These are phyloP conservation scores for Theretra japonica DNA, from an alignment of 2,888 invertebrate species.

Conservation along the genomic window DNA sequence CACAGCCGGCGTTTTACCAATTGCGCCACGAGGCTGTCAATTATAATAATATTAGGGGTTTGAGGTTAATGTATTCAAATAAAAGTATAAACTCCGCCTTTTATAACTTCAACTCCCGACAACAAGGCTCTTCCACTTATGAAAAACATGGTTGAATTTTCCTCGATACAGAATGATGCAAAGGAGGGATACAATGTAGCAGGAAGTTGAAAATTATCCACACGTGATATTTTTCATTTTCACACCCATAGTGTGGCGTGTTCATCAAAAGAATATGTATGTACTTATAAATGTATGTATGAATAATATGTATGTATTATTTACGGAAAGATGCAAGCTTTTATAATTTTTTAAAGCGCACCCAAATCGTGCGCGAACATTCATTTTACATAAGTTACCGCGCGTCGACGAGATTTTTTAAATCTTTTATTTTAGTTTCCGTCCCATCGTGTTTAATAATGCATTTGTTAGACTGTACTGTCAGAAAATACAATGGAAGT, in stretches of 20 bases:
- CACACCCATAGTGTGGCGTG: not conserved
- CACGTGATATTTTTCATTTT: conserved; percentile 9
- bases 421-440: not conserved
- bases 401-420: not conserved
- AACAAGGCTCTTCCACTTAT: too few species aligned
- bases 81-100: too few species aligned
- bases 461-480: not conserved
- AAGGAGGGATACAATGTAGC: not conserved
- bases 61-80: too few species aligned
- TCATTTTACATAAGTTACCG: not conserved
- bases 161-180: not conserved
- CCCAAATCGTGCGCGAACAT: conserved; percentile 1
- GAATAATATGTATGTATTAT: conserved; percentile 1
- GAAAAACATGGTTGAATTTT: too few species aligned
- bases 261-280: conserved; percentile 1
- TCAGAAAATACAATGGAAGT: not conserved
- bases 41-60: too few species aligned
- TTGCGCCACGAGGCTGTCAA: too few species aligned
- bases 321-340: not conserved
- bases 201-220: conserved; percentile 11
- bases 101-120: too few species aligned
- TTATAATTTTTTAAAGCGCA: not conserved
- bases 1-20: too few species aligned
- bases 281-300: too few species aligned
- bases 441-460: not conserved